Evolutionary conservation across 2,888 invertebrate genomes (phyloP), one percentile per base, ranked within the genome.

Genomic region (Drosophila lacicola): DNA sequence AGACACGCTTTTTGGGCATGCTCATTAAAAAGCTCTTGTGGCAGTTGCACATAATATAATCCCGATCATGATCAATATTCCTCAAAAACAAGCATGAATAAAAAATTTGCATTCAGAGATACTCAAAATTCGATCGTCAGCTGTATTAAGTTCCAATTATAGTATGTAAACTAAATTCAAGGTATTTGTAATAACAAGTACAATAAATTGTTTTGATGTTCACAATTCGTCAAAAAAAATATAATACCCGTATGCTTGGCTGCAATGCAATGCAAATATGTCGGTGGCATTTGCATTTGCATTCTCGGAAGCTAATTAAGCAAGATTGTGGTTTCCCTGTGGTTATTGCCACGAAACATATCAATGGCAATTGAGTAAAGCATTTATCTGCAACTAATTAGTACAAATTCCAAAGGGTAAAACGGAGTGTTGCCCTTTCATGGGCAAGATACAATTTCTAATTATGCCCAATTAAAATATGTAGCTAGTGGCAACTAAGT

Each of bases 351-450:
- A 56, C 56, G 54, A 45, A 63, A 45, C 42, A 33, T 41, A 62
- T 55, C 54, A 19, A 19, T 45, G 25, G 34, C 49, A 74, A 45
- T 69, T 74, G n/a, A 33, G 33, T 37, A 37, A 54, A 33, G 13
- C 53, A 29, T 57, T 62, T 62, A 47, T 50, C 46, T 60, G 50
- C 37, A 6, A 25, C 70, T 69, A 74, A 74, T 69, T 75, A 60
- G 45, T 56, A 53, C 36, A 29, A 33, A n/a, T 39, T 19, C 13
- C 34, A 2, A 41, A 47, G 29, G 58, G 8, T 11, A 49, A 21
- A 9, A 21, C 5, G 29, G 29, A 29, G 29, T 8, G 29, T 13
- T 36, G 36, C 10, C 29, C 29, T 10, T 41, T 10, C 10, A 41
- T 17, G 41, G 17, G 9, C 10, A 4, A 17, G 4, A 17, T 17